These are phyloP conservation scores for Drosophila nigromelanica DNA, from an alignment of 1,140 invertebrate genomes.

Conservation along the genomic window DNA sequence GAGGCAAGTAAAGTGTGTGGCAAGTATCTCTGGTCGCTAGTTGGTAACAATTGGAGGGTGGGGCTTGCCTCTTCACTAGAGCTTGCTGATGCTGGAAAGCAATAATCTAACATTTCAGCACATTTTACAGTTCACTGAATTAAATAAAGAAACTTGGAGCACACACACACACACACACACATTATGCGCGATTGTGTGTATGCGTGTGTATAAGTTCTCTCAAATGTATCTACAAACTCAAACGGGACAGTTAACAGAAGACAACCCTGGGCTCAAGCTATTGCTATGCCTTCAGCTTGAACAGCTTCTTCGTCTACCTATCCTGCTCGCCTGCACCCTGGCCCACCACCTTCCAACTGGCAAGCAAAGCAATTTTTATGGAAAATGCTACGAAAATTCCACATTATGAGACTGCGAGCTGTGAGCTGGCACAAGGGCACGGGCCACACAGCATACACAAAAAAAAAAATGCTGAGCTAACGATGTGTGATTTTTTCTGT, in stretches of 20 bases:
- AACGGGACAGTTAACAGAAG: conserved; percentile 61
- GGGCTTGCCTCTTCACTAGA: conserved; percentile 10
- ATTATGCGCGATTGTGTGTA: conserved; percentile 47
- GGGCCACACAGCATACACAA: conserved; percentile 28
- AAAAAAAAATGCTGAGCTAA: conserved; percentile 76
- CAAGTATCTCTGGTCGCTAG: conserved; percentile 50
- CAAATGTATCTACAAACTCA: conserved; percentile 74
- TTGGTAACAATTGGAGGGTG: conserved; percentile 18
- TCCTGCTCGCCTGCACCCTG: neutral
- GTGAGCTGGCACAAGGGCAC: conserved; percentile 37
- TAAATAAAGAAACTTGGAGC: conserved; percentile 81
- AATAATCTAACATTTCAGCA: conserved; percentile 82
- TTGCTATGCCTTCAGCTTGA: conserved; percentile 6
- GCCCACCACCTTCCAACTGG: conserved; percentile 27
- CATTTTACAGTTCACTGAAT: conserved; percentile 82
- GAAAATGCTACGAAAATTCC: conserved; percentile 79
- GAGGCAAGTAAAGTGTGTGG: conserved; percentile 12
- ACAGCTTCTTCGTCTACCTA: conserved; percentile 20
- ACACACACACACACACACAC: conserved; percentile 45
- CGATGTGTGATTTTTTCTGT: conserved; percentile 81
- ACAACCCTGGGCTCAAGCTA: conserved; percentile 28
- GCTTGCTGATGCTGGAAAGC: conserved; percentile 52
- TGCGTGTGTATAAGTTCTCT: conserved; percentile 35
- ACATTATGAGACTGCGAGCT: conserved; percentile 71
- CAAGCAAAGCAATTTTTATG: conserved; percentile 79